Conservation (phyloP, 2,888 invertebrate genomes). For the Trachelus stipa region DNA sequence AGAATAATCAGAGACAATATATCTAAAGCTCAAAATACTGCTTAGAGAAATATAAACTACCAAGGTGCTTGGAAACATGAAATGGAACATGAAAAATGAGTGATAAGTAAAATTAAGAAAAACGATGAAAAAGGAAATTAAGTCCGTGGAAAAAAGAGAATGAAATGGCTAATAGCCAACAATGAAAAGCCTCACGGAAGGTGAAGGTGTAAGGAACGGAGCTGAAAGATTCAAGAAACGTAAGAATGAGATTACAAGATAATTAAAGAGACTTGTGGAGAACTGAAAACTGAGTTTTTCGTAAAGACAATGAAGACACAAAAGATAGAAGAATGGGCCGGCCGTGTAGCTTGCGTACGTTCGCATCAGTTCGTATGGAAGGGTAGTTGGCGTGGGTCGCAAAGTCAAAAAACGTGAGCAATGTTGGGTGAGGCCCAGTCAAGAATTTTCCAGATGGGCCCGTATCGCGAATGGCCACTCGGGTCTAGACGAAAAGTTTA, state of each 20-base stretch:
- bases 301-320: background rate
- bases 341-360: background rate
- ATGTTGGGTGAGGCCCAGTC: background rate
- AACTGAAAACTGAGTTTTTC: background rate
- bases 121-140: background rate
- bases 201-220: background rate
- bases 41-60: background rate
- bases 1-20: background rate
- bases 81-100: background rate
- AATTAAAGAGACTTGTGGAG: background rate
- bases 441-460: background rate
- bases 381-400: background rate
- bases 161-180: background rate
- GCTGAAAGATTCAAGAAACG: background rate
- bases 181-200: background rate
- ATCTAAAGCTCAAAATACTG: background rate
- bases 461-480: background rate
- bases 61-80: background rate
- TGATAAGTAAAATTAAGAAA: background rate
- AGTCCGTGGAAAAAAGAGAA: background rate
- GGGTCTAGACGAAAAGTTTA: constrained; percentile 24
- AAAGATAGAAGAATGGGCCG: background rate
- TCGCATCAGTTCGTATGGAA: background rate
- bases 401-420: background rate
- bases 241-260: background rate